A percentile compares a stretch with the other conserved stretches of the same genome.
Conservation (phyloP, 2,888 invertebrate genomes). For the Pecten maximus region DNA sequence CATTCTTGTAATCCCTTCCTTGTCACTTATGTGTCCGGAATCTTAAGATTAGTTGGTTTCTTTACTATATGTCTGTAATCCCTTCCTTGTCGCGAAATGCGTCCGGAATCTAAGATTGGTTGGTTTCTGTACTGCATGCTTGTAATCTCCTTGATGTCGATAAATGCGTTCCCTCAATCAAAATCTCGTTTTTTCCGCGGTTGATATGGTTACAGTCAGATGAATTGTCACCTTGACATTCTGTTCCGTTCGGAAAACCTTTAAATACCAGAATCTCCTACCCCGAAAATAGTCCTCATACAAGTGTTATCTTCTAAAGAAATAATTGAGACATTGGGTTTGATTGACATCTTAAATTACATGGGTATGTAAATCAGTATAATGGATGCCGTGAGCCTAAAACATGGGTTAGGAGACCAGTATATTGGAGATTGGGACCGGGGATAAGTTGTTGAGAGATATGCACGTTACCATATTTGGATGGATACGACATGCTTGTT, state of each 20-base stretch:
- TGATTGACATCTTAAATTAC: not conserved
- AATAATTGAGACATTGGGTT: not conserved
- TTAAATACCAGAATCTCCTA: not conserved
- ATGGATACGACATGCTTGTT: too few species aligned
- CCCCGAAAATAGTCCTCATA: not conserved
- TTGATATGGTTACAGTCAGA: not conserved
- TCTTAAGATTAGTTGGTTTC: not conserved
- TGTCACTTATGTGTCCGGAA: too few species aligned
- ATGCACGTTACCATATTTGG: too few species aligned
- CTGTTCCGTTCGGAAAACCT: not conserved
- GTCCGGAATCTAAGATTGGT: not conserved
- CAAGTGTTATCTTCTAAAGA: not conserved
- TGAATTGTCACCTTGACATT: constrained; percentile 26
- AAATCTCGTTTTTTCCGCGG: not conserved
- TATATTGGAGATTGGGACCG: too few species aligned
- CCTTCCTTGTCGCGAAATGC: not conserved
- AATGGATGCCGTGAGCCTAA: too few species aligned
- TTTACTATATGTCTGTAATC: not conserved
- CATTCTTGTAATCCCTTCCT: too few species aligned
- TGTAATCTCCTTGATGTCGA: not conserved
- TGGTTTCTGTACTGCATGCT: not conserved
- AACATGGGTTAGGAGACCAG: too few species aligned
- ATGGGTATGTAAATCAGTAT: not conserved
- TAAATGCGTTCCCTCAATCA: not conserved
- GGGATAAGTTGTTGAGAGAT: too few species aligned